These are phyloP conservation scores for Dysmachus trigonus DNA, from an alignment of 2,888 invertebrate genomes.

Conservation along the genomic window DNA sequence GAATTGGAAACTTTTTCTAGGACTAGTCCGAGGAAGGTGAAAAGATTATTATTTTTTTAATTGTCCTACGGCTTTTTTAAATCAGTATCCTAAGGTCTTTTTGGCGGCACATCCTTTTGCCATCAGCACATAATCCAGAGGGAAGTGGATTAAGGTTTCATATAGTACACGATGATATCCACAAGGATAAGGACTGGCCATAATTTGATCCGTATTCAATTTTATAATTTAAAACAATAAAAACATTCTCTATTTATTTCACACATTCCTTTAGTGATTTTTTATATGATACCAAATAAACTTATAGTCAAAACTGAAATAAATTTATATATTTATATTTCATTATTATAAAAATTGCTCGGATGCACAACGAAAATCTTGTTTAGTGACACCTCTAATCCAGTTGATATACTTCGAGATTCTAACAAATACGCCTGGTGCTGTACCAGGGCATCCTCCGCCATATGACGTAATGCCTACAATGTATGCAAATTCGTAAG, in stretches of 20 bases:
- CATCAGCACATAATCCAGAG: constrained; percentile 84
- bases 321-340: not conserved
- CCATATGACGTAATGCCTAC: constrained; percentile 51
- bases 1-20: constrained; percentile 93
- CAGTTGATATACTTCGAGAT: constrained; percentile 49
- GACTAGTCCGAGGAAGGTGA: constrained; percentile 78
- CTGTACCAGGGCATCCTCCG: constrained; percentile 43
- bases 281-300: not conserved
- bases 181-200: constrained; percentile 61
- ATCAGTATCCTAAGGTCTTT: constrained; percentile 64
- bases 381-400: constrained; percentile 44
- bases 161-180: constrained; percentile 70
- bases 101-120: constrained; percentile 80
- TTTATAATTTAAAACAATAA: not conserved
- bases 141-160: constrained; percentile 88
- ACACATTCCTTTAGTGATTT: not conserved
- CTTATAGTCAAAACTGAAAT: not conserved
- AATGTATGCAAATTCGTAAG: not conserved
- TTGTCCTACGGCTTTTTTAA: too few species aligned
- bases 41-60: not conserved
- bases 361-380: not conserved
- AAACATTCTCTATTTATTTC: not conserved
- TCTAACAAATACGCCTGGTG: constrained; percentile 49
- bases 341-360: not conserved
- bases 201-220: constrained; percentile 49